Evolutionary conservation across 2,888 invertebrate genomes (phyloP).

Genomic region (Eupithecia vulgata): DNA sequence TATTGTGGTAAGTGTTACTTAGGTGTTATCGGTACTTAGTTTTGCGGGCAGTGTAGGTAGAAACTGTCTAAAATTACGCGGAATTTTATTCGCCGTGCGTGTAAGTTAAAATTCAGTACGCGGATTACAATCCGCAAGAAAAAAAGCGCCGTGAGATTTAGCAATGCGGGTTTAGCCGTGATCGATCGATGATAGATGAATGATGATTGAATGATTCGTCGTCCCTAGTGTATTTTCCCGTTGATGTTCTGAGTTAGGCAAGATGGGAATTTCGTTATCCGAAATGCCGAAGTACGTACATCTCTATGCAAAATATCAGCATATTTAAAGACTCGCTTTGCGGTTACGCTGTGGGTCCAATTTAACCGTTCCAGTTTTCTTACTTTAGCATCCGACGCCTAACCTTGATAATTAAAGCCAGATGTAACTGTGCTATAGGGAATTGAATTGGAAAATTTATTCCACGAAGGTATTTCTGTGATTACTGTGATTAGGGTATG

Average conservation of each 20-base stretch:
- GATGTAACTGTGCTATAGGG: conserved; percentile 36
- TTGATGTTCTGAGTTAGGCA: background rate
- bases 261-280: background rate
- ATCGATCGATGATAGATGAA: background rate
- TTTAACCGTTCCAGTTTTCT: conserved; percentile 34
- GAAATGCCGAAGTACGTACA: conserved; percentile 9
- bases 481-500: conserved; percentile 7
- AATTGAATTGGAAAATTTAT: conserved; percentile 34
- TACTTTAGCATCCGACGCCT: conserved; percentile 29
- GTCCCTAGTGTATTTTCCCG: background rate
- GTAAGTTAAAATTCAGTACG: too few species aligned
- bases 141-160: too few species aligned
- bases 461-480: conserved; percentile 10
- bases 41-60: too few species aligned
- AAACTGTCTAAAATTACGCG: too few species aligned
- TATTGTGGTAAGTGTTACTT: too few species aligned
- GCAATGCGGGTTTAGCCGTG: too few species aligned
- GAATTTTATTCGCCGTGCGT: too few species aligned
- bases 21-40: too few species aligned
- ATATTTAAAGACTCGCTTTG: conserved; percentile 34
- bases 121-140: too few species aligned
- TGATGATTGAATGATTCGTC: background rate
- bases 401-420: conserved; percentile 37
- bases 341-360: conserved; percentile 33
- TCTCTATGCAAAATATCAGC: conserved; percentile 30